Base-by-base conservation (phyloP, 2,113 vertebrate species). In the Odocoileus virginianus region DNA sequence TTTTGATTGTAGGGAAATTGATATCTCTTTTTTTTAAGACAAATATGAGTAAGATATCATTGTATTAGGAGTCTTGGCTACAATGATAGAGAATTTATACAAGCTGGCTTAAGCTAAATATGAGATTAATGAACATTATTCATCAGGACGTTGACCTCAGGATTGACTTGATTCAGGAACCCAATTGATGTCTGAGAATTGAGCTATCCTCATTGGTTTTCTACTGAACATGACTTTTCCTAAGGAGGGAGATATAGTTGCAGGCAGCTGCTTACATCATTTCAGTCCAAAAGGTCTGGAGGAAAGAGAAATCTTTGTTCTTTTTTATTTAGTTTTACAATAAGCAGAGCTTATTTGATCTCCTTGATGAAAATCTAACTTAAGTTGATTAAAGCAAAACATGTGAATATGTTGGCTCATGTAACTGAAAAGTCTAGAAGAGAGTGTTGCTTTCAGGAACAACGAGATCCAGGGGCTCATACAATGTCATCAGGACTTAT, bases 291-390 rank as follows among this genome's bases (percentile, higher is more conserved):
- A 76, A 74, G 15, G 52, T 88, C 79, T 52, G 78, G 8, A 61
- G n/a, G n/a, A 88, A 78, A 74, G 43, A 95, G 47, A 91, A 79
- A 55, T 60, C 84, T 71, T 92, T 85, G 40, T 14, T 93, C 17
- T 87, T 36, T 90, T 94, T 91, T 57, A 85, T 83, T 96, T 81
- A 87, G 52, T 89, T n/a, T 25, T 86, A 58, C 28, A 61, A 71
- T 89, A 78, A 60, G 67, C 27, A 96, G 91, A 94, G 23, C 10
- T 97, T n/a, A 89, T 92, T 93, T 94, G 76, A 90, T 84, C 82
- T 86, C 2, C 17, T 3, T 92, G 57, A 54, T 71, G 87, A 61
- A 87, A 87, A 89, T 17, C 7, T 21, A 95, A 64, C n/a, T 91
- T 43, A 86, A 67, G 8, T 11, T 67, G 58, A 81, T 40, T 86